Percentiles rank a stretch among this genome's conserved stretches.
These are phyloP conservation scores for Ochotona princeps DNA, from an alignment of 2,113 vertebrate genomes.

Conservation along the genomic window DNA sequence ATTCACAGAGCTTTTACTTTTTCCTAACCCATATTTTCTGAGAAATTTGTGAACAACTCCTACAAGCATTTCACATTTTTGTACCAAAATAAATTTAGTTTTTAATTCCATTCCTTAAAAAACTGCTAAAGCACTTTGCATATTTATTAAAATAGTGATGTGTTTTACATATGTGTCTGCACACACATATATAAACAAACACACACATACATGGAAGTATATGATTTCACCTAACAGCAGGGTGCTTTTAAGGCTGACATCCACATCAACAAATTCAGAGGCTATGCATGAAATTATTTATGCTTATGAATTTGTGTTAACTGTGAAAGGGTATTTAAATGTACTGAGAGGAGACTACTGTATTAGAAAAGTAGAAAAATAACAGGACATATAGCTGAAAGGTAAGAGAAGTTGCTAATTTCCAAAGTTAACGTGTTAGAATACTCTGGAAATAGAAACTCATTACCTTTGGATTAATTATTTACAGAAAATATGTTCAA, in stretches of 20 bases:
- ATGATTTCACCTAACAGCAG: neutral
- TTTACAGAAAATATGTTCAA: slow-evolving; percentile 7
- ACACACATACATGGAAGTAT: neutral
- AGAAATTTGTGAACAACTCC: too few species aligned
- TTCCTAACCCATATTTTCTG: too few species aligned
- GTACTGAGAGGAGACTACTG: neutral
- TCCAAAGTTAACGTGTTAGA: neutral
- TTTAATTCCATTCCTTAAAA: too few species aligned
- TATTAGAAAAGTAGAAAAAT: neutral
- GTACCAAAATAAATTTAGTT: too few species aligned
- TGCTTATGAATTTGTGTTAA: neutral
- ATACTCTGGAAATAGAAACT: neutral
- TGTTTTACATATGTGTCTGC: too few species aligned
- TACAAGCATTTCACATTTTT: too few species aligned
- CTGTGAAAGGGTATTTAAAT: neutral
- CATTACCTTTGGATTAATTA: neutral
- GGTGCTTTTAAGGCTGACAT: neutral
- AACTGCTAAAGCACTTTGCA: neutral
- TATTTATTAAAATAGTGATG: neutral
- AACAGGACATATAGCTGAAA: neutral
- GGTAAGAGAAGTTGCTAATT: neutral
- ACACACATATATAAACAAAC: neutral
- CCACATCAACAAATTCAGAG: neutral
- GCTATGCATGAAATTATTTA: neutral
- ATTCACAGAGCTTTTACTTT: neutral